A percentile compares a stretch with the other conserved stretches of the same genome.
Conservation (phyloP, 2,888 invertebrate species). For the Platycnemis pennipes region DNA sequence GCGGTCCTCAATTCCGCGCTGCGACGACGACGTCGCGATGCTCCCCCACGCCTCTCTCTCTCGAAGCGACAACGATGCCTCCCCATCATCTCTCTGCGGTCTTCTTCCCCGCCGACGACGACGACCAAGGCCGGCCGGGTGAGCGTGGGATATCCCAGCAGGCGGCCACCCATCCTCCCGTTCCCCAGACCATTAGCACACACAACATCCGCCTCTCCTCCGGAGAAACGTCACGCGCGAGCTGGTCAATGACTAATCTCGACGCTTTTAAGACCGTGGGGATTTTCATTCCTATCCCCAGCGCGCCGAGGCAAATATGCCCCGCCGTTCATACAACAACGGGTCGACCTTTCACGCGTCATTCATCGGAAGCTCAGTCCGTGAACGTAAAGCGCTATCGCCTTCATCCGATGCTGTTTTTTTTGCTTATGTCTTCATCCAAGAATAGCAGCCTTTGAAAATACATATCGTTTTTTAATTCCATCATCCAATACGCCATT, state of each 20-base stretch:
- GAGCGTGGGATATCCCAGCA: neutral
- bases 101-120: neutral
- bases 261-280: conserved; percentile 1
- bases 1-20: neutral
- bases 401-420: neutral
- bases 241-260: conserved; percentile 22
- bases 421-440: neutral
- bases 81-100: neutral
- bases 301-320: neutral
- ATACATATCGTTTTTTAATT: neutral
- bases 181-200: neutral
- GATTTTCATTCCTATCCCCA: neutral
- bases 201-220: conserved; percentile 24
- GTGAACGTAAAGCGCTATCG: neutral
- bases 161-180: neutral
- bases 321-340: neutral
- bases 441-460: neutral
- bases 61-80: neutral
- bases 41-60: too few relatives aligned
- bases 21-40: neutral
- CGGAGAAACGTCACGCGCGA: conserved; percentile 24
- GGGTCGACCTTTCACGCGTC: conserved; percentile 5
- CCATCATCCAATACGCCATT: neutral
- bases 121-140: neutral
- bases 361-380: neutral